These are phyloP conservation scores for Melanotaenia duboulayi DNA, from an alignment of 2,113 vertebrate species.

Conservation along the genomic window DNA sequence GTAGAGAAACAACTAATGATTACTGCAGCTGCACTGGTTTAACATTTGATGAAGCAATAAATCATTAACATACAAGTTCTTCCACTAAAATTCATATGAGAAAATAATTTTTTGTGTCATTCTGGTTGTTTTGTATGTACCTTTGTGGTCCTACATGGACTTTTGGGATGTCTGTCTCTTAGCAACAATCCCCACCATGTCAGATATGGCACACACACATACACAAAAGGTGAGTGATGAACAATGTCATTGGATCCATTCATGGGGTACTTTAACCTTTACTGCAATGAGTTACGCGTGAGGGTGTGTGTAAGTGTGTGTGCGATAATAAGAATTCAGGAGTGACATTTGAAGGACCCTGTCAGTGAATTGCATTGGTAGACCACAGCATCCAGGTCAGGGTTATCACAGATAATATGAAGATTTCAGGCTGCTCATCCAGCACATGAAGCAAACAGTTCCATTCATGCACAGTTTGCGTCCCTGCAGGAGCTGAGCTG, in stretches of 20 bases:
- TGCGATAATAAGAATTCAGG: slow-evolving; percentile 41
- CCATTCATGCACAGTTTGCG: slow-evolving; percentile 25
- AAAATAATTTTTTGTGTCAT: background rate
- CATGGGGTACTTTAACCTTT: slow-evolving; percentile 69
- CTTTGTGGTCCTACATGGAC: slow-evolving; percentile 31
- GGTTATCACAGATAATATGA: slow-evolving; percentile 5
- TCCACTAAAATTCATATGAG: too few species aligned
- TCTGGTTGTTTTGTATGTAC: slow-evolving; percentile 6
- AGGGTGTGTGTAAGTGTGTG: slow-evolving; percentile 5
- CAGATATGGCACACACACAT: slow-evolving; percentile 24
- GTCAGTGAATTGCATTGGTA: slow-evolving; percentile 10
- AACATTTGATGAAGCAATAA: too few species aligned
- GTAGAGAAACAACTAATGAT: too few species aligned
- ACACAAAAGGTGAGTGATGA: slow-evolving; percentile 52
- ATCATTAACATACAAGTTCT: too few species aligned
- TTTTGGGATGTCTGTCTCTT: slow-evolving; percentile 56
- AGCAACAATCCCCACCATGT: slow-evolving; percentile 66
- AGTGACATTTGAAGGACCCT: slow-evolving; percentile 55
- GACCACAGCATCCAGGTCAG: slow-evolving; percentile 21
- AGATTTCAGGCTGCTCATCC: slow-evolving; percentile 18
- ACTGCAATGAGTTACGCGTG: slow-evolving; percentile 39
- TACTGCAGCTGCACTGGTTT: too few species aligned
- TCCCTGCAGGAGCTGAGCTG: slow-evolving; percentile 42
- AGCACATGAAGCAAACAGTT: slow-evolving; percentile 17
- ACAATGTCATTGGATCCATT: slow-evolving; percentile 45